These are phyloP conservation scores for Antidorcas marsupialis DNA, from an alignment of 2,113 vertebrate genomes.

Conservation along the genomic window DNA sequence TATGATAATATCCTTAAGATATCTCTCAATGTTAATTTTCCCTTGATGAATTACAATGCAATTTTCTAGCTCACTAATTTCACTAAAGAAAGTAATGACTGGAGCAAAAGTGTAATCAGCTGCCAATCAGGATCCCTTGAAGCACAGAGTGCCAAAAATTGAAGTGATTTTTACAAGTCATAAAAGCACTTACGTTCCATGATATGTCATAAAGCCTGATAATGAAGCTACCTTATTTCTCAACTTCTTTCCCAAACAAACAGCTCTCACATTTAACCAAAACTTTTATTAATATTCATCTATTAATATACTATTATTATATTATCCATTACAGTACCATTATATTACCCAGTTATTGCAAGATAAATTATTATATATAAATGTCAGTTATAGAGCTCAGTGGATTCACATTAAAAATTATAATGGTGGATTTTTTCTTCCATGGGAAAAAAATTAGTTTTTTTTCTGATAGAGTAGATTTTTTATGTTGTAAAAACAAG, in stretches of 20 bases:
- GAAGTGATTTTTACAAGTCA: slow-evolving; percentile 82
- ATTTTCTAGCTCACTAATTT: slow-evolving; percentile 95
- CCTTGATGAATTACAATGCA: slow-evolving; percentile 89
- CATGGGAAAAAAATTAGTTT: background rate
- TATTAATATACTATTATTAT: slow-evolving; percentile 77
- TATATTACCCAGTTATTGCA: slow-evolving; percentile 66
- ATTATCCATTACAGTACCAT: background rate
- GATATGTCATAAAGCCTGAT: slow-evolving; percentile 77
- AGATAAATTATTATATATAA: slow-evolving; percentile 80
- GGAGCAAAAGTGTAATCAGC: slow-evolving; percentile 95
- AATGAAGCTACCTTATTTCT: slow-evolving; percentile 81
- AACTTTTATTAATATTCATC: slow-evolving; percentile 82
- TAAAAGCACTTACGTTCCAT: slow-evolving; percentile 80
- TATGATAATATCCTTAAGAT: slow-evolving; percentile 72
- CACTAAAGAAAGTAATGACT: slow-evolving; percentile 94
- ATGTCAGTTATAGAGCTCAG: slow-evolving; percentile 78
- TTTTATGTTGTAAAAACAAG: background rate
- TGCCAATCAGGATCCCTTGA: slow-evolving; percentile 93
- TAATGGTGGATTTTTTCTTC: background rate
- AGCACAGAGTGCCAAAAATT: slow-evolving; percentile 90
- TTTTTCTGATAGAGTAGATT: slow-evolving; percentile 26
- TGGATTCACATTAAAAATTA: slow-evolving; percentile 71
- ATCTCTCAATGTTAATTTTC: slow-evolving; percentile 77
- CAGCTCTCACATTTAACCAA: slow-evolving; percentile 73
- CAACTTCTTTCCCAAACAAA: slow-evolving; percentile 79